phyloP scores from a whole-genome alignment of 2,888 invertebrate genomes.

The Drosophila prolongata region DNA sequence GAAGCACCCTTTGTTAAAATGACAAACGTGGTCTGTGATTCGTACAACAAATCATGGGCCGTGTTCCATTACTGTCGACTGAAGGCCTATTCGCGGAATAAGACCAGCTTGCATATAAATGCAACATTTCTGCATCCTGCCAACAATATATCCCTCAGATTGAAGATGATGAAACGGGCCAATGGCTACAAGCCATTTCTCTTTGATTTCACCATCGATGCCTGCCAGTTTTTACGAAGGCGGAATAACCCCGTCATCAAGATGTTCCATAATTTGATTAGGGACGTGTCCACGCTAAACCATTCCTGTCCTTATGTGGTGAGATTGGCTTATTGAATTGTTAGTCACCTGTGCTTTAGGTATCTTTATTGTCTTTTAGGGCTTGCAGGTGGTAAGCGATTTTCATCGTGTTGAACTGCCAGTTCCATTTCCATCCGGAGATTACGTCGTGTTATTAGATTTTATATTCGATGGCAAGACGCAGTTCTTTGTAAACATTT shows the following conservation, averaged over 20 bases:
- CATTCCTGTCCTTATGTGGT: conserved; percentile 41
- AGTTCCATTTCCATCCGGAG: background rate
- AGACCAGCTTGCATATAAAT: conserved; percentile 10
- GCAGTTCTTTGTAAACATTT: conserved; percentile 1
- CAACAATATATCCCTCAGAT: background rate
- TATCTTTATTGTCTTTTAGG: background rate
- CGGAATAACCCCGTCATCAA: conserved; percentile 17
- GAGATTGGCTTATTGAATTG: background rate
- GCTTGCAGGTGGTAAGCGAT: conserved; percentile 2
- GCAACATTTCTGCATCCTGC: conserved; percentile 3
- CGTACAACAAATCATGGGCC: conserved; percentile 27
- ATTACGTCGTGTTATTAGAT: background rate
- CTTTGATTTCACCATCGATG: conserved; percentile 22
- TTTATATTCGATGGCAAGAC: conserved; percentile 5
- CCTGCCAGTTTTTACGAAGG: conserved; percentile 15
- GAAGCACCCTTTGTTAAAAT: background rate
- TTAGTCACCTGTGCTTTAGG: background rate
- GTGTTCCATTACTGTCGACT: conserved; percentile 25
- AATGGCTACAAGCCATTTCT: conserved; percentile 41
- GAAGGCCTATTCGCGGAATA: conserved; percentile 25
- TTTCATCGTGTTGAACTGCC: background rate
- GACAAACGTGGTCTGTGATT: conserved; percentile 22
- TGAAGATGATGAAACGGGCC: conserved; percentile 16
- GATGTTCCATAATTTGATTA: conserved; percentile 9
- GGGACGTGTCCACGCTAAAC: conserved; percentile 17